Evolutionary conservation across 2,797 vertebrate species (phyloP).

Genomic region (Dicrostonyx torquatus): DNA sequence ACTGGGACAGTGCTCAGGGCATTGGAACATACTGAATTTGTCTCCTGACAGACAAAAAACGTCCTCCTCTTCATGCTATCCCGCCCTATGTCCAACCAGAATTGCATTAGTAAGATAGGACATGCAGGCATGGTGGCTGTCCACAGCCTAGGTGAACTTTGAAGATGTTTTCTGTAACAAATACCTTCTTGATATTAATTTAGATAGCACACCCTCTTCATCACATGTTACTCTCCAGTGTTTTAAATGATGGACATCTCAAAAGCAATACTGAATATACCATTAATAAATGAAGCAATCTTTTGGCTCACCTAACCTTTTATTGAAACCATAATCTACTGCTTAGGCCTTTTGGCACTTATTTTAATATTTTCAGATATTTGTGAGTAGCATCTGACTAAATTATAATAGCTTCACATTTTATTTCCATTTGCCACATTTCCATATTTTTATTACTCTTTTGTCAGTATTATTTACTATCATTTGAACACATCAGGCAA

Average conservation of each 20-base stretch:
- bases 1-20: not conserved
- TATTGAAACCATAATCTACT: not conserved
- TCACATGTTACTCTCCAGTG: not conserved
- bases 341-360: not conserved
- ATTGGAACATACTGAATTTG: not conserved
- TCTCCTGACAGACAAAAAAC: not conserved
- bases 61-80: too few relatives aligned
- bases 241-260: not conserved
- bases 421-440: not conserved
- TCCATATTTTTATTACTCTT: not conserved
- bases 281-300: not conserved
- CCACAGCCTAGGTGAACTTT: accelerated
- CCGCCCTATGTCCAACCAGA: not conserved
- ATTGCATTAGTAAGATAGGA: accelerated
- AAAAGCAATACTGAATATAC: not conserved
- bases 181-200: not conserved
- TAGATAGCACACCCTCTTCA: not conserved
- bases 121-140: not conserved
- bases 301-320: not conserved
- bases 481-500: not conserved
- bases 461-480: not conserved
- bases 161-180: not conserved
- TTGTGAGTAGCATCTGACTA: not conserved
- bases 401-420: not conserved
- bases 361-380: not conserved